Evolutionary conservation across 2,113 vertebrate species (phyloP).

Genomic region (Poecile atricapillus): DNA sequence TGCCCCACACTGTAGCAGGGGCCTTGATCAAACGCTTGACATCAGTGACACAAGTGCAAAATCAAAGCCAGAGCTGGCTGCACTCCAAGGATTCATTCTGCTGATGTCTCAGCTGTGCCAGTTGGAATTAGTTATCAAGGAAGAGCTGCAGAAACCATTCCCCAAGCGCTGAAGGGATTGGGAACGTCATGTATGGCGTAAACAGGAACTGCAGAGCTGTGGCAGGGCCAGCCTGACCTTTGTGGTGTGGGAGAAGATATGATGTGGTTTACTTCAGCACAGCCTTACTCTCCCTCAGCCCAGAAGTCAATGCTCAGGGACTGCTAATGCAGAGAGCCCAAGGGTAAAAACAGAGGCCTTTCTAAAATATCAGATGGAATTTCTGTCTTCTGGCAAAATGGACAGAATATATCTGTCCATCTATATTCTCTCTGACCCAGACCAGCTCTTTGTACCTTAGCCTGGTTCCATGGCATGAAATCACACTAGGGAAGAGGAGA

Average conservation of each 20-base stretch:
- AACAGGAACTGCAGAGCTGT: neutral
- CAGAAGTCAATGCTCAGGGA: rapidly evolving
- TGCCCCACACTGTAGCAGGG: rapidly evolving
- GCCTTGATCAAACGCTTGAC: neutral
- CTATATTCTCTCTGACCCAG: neutral
- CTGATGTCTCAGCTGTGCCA: neutral
- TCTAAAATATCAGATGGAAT: neutral
- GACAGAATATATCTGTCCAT: neutral
- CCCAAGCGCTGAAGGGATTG: neutral
- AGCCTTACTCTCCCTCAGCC: neutral
- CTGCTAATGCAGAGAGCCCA: neutral
- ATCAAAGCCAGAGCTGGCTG: conserved; percentile 29
- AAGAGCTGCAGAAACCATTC: neutral
- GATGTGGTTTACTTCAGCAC: neutral
- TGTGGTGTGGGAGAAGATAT: neutral
- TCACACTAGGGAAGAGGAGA: neutral
- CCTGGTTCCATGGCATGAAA: neutral
- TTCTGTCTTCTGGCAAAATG: neutral
- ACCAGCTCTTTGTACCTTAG: neutral
- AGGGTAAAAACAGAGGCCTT: neutral
- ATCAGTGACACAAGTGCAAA: neutral
- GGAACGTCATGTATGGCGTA: neutral
- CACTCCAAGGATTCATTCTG: neutral
- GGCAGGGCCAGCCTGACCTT: neutral
- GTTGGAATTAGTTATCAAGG: conserved; percentile 8